These are phyloP conservation scores for Adelges cooleyi DNA, from an alignment of 1,140 invertebrate species.

Conservation along the genomic window DNA sequence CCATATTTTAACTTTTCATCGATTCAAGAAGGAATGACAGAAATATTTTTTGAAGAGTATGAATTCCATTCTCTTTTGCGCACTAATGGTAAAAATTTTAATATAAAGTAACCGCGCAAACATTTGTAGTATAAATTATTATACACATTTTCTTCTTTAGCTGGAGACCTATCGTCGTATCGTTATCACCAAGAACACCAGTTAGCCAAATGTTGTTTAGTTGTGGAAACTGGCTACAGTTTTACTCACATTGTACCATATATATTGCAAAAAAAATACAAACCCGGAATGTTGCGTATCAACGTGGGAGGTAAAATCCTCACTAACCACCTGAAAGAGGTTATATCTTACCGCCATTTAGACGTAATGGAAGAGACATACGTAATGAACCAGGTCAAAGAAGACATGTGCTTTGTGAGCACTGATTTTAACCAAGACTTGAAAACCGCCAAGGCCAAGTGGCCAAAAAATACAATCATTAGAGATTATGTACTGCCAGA, in stretches of 20 bases:
- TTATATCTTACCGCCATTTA: conserved; percentile 91
- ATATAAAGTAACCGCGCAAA: background rate
- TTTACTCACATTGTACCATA: conserved; percentile 93
- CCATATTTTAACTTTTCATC: conserved; percentile 88
- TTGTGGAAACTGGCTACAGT: conserved; percentile 90
- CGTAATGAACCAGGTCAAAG: conserved; percentile 97
- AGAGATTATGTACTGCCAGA: conserved; percentile 93
- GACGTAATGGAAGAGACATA: conserved; percentile 99
- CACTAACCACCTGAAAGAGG: conserved; percentile 96
- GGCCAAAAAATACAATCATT: conserved; percentile 51
- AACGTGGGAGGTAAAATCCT: conserved; percentile 94
- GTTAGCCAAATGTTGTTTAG: conserved; percentile 57
- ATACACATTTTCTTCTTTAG: conserved; percentile 35
- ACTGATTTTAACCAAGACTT: conserved; percentile 77
- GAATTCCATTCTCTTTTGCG: conserved; percentile 74
- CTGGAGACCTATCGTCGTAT: conserved; percentile 43
- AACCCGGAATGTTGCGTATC: conserved; percentile 66
- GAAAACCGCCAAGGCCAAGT: conserved; percentile 54
- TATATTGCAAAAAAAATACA: conserved; percentile 74
- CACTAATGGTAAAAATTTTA: conserved; percentile 51
- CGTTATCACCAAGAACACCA: conserved; percentile 44
- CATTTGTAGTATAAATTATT: conserved; percentile 39
- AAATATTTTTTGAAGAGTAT: conserved; percentile 97
- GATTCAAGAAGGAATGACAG: conserved; percentile 84
- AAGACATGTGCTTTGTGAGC: conserved; percentile 92